Evolutionary conservation across 2,888 invertebrate genomes (phyloP), one percentile per base, ranked within the genome.

Genomic region (Polietes domitor): DNA sequence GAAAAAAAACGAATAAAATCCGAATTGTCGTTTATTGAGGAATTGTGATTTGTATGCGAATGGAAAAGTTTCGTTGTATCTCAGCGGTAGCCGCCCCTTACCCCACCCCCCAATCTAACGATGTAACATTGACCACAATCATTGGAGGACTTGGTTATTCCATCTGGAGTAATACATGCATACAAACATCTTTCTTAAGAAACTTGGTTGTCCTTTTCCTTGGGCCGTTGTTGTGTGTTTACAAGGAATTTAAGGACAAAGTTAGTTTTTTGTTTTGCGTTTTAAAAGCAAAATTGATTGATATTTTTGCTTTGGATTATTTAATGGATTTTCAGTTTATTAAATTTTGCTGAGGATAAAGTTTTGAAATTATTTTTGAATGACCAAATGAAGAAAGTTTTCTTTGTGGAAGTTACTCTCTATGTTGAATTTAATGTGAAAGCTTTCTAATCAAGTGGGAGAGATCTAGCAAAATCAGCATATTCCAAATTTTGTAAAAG

Each of bases 311-410:
- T 17, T 65, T 41, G 9, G 19, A 5, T 32, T 55, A 32, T 72
- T 53, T 55, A 55, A 55, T 72, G 53, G 55, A 53, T 53, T 72
- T 53, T 72, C 55, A 55, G 55, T 72, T 55, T 53, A 71, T 71
- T 71, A 71, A 53, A 71, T 53, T 65, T 7, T 65, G 65, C 32
- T 65, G 65, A 37, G 65, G 21, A 41, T 65, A 65, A 65, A 65
- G 19, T 65, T 65, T 65, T 47, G 47, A 47, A 47, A 47, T 58
- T 58, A 21, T 65, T 10, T 65, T 37, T 65, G 19, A 32, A 37
- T 37, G 37, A 21, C n/a, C n/a, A 63, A 65, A 65, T 41, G 65
- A 65, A 65, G 21, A 37, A 58, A 37, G 21, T 65, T 65, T 21
- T 65, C 17, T n/a, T n/a, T n/a, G n/a, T n/a, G n/a, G n/a, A n/a